Evolutionary conservation across 2,797 vertebrate species (phyloP).

Genomic region (Mallotus villosus): DNA sequence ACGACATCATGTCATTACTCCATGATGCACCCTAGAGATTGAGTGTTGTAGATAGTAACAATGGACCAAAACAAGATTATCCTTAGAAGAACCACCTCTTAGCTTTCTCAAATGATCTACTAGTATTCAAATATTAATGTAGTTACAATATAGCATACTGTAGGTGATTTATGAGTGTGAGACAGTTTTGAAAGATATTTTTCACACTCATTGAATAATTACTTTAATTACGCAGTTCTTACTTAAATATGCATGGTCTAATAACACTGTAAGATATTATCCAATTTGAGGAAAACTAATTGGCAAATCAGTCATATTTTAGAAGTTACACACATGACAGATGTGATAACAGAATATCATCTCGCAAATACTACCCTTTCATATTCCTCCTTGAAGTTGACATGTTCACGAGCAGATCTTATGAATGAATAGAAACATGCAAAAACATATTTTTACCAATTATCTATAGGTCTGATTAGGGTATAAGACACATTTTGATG

Average conservation of each 20-base stretch:
- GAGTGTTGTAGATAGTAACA: no score
- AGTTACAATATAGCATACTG: background rate
- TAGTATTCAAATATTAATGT: background rate
- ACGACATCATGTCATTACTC: no score
- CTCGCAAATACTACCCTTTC: background rate
- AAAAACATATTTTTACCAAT: no score
- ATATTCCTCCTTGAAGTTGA: no score
- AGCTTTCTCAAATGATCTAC: background rate
- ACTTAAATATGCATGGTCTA: conserved; percentile 12
- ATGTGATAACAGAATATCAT: background rate
- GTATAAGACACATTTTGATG: background rate
- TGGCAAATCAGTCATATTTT: background rate
- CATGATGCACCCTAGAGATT: no score
- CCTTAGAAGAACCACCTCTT: background rate
- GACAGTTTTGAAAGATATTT: background rate
- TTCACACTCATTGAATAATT: conserved; percentile 8
- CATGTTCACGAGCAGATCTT: background rate
- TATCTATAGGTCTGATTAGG: no score
- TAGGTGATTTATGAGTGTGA: background rate
- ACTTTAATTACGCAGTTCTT: background rate
- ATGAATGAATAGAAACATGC: background rate
- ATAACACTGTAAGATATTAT: conserved; percentile 32
- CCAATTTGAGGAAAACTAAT: conserved; percentile 41
- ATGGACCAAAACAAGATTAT: no score
- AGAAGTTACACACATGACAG: background rate